A percentile compares a stretch with the other conserved stretches of the same genome.
These are phyloP conservation scores for Rhinogobius similis DNA, from an alignment of 2,113 vertebrate genomes.

Conservation along the genomic window DNA sequence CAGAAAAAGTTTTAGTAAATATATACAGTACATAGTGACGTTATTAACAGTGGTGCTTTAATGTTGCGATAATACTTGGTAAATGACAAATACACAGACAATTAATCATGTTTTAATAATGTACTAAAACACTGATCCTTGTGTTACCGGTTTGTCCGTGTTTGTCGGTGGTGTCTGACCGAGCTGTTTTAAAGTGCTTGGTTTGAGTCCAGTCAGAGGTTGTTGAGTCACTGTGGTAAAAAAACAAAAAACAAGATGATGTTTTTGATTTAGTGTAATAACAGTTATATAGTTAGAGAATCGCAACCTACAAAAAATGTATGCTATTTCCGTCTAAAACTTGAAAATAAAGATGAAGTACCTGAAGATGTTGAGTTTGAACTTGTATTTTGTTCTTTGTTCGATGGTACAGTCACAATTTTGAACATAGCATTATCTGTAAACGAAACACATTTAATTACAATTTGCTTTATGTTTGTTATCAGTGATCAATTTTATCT, in stretches of 20 bases:
- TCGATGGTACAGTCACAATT: constrained; percentile 68
- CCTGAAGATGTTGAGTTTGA: constrained; percentile 49
- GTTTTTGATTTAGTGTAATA: no score
- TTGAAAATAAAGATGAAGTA: constrained; percentile 25
- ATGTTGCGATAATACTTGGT: not conserved
- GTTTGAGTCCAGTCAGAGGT: constrained; percentile 86
- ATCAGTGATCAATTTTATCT: not conserved
- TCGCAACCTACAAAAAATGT: not conserved
- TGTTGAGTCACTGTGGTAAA: constrained; percentile 70
- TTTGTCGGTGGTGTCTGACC: constrained; percentile 49
- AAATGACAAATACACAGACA: not conserved
- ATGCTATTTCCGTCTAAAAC: not conserved
- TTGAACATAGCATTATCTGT: constrained; percentile 66
- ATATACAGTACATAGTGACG: no score
- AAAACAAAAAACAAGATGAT: constrained; percentile 11
- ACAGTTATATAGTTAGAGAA: not conserved
- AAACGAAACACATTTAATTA: constrained; percentile 15
- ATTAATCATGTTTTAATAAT: not conserved
- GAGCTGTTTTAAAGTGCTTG: constrained; percentile 81
- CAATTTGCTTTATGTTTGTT: not conserved
- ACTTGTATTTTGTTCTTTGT: constrained; percentile 55
- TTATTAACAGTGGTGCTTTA: not conserved
- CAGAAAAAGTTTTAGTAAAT: no score
- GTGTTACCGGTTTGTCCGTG: constrained; percentile 59
- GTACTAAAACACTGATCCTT: not conserved